A percentile compares a stretch with the other conserved stretches of the same genome.
Evolutionary conservation across 2,888 invertebrate genomes (phyloP).

Genomic region (Chironomus tentans): DNA sequence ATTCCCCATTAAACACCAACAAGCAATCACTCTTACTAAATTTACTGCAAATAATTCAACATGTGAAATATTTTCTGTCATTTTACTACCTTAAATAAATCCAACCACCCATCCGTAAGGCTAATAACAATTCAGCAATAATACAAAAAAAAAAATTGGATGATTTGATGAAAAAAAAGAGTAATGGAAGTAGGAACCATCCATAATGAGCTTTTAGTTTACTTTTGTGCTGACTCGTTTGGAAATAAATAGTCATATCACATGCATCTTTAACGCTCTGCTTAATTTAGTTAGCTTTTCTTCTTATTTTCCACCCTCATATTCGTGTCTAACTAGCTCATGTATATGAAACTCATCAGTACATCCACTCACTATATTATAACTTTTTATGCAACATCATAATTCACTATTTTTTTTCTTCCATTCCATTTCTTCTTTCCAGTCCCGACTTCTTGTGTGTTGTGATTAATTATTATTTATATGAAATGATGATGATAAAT

Average conservation of each 20-base stretch:
- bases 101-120: no score
- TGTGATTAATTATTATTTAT: constrained; percentile 12
- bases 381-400: constrained; percentile 8
- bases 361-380: no score
- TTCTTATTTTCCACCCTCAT: background rate
- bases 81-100: no score
- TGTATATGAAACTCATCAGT: no score
- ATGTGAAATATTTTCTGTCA: no score
- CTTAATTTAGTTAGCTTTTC: background rate
- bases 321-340: background rate
- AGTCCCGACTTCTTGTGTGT: background rate
- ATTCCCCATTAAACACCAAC: no score
- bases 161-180: no score
- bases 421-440: background rate
- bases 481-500: constrained; percentile 12
- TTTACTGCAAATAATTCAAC: no score
- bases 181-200: background rate
- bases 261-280: background rate
- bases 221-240: background rate
- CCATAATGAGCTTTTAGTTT: background rate
- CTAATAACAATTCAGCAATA: no score
- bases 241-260: background rate
- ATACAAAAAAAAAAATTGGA: no score
- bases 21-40: no score
- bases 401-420: background rate